Base-by-base conservation (phyloP, 2,113 vertebrate species). In the Halcyon senegalensis region DNA sequence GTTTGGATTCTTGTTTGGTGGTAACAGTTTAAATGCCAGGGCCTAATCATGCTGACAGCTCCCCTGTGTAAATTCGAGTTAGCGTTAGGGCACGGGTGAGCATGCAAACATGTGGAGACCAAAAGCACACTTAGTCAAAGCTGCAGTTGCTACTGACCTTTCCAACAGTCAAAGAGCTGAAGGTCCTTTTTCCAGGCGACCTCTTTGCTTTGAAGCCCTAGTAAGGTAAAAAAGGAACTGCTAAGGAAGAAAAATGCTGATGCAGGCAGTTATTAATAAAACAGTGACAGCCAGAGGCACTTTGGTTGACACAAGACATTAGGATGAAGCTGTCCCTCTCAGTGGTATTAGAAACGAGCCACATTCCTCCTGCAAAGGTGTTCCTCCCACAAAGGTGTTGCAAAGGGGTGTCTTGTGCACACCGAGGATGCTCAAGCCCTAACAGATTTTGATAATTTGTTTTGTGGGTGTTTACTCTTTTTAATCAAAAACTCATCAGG, bases 171-270 rank as follows among this genome's bases (percentile, higher is more conserved):
- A 39, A 99, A 98, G 51, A 98, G 97, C 75, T 96, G 96, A 89
- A 86, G 95, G 88, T 99, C 98, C 41, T 91, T 98, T 88, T 98
- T 99, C 98, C 98, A 99, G 27, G 98, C 93, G 33, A 98, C 44
- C 6, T 97, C 96, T 95, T 98, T 99, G 23, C 97, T 97, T 94
- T 99, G 98, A 89, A 99, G 98, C 24, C 98, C 98, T 99, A 43
- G 21, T 56, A 19, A 76, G 44, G 53, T 68, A 76, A 76, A 89
- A 13, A 77, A 58, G 4, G 3, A 82, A 21, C 25, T 31, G 58
- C 24, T 90, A 76, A 64, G 62, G n/a, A 53, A 88, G 56, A 64
- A 31, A 73, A 84, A 76, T 4, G 41, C 33, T 79, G 82, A 58
- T 5, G 2, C 24, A 72, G 46, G 27, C 31, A 70, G 30, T 37